Conservation (phyloP, 1,140 invertebrate genomes). For the Lucilia cuprina region DNA sequence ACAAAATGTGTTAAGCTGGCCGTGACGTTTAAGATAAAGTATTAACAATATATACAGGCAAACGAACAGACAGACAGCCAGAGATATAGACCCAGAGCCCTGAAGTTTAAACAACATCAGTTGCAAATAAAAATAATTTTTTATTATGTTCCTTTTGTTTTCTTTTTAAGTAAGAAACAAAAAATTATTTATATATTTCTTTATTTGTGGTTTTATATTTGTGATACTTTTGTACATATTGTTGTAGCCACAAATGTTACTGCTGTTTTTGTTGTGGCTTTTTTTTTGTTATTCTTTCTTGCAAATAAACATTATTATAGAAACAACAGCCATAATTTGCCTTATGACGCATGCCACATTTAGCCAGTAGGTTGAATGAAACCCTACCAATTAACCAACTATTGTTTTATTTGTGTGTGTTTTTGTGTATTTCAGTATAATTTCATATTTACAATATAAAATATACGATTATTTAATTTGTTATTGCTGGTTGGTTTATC, state of each 20-base stretch:
- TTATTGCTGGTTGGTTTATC: background rate
- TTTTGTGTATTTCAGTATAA: background rate
- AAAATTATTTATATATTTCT: slow-evolving; percentile 16
- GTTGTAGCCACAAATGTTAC: background rate
- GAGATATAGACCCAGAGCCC: background rate
- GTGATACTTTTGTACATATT: background rate
- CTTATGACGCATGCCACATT: slow-evolving; percentile 33
- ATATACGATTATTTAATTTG: background rate
- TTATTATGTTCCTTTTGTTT: too few species aligned
- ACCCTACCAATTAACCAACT: background rate
- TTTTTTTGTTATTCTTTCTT: too few species aligned
- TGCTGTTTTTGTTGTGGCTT: background rate
- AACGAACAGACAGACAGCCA: background rate
- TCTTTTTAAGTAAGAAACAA: background rate
- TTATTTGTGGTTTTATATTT: slow-evolving; percentile 14
- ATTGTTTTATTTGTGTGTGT: background rate
- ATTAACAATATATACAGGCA: background rate
- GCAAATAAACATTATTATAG: too few species aligned
- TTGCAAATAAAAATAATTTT: too few species aligned
- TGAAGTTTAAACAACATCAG: too few species aligned
- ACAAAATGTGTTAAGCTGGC: slow-evolving; percentile 33
- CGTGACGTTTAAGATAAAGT: slow-evolving; percentile 30
- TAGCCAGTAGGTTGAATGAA: background rate
- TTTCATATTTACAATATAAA: background rate
- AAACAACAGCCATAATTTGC: slow-evolving; percentile 22